Conservation (phyloP, 2,888 invertebrate species). For the Nasonovia ribisnigri region DNA sequence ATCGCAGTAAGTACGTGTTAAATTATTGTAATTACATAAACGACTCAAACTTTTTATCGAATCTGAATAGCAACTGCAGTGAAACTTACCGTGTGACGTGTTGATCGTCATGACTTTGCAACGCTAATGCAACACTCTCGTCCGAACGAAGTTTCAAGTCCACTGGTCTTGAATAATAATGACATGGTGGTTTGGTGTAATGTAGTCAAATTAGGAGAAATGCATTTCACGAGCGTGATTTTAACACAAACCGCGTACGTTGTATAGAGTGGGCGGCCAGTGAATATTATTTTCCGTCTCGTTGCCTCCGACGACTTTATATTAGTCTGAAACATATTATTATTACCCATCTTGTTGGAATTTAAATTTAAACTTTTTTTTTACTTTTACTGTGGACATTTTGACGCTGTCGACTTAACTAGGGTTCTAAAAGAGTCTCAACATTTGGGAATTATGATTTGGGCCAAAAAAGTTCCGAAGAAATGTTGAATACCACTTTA, state of each 20-base stretch:
- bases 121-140: background rate
- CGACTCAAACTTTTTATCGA: background rate
- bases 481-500: background rate
- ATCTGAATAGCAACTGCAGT: background rate
- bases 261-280: background rate
- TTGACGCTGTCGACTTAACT: background rate
- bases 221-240: background rate
- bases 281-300: background rate
- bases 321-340: background rate
- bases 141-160: background rate
- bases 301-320: background rate
- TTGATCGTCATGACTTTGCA: background rate
- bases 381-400: background rate
- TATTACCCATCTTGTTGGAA: background rate
- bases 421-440: background rate
- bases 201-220: background rate
- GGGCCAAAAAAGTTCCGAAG: background rate
- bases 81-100: background rate
- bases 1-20: background rate
- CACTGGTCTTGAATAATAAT: slow-evolving; percentile 7
- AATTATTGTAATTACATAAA: background rate
- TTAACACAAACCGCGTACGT: background rate
- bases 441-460: background rate
- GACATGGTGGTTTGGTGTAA: background rate
- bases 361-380: background rate